Evolutionary conservation across 2,888 invertebrate genomes (phyloP).

Genomic region (Adelphocoris suturalis): DNA sequence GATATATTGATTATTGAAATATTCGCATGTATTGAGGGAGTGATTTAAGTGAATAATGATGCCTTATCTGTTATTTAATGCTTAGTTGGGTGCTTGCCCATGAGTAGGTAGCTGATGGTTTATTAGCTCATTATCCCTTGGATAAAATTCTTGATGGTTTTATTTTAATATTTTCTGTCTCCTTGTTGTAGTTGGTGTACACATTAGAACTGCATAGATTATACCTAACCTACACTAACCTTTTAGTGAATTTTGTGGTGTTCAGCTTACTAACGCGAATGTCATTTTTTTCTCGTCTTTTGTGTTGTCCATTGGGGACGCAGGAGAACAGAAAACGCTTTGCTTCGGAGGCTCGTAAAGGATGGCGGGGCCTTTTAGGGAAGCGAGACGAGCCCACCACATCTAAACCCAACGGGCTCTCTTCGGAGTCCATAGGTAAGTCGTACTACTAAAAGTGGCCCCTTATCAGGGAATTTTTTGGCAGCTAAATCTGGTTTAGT

Average conservation of each 20-base stretch:
- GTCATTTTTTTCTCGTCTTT: slow-evolving; percentile 39
- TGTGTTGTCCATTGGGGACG: slow-evolving; percentile 15
- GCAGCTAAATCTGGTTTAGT: too few species aligned
- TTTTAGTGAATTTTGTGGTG: slow-evolving; percentile 42
- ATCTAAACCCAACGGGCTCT: slow-evolving; percentile 73
- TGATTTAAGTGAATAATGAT: too few species aligned
- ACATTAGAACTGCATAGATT: neutral
- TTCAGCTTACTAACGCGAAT: slow-evolving; percentile 35
- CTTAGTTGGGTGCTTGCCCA: too few species aligned
- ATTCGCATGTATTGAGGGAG: too few species aligned
- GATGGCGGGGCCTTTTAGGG: slow-evolving; percentile 73
- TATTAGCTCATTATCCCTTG: too few species aligned
- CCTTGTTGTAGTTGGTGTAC: too few species aligned
- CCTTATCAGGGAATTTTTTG: neutral
- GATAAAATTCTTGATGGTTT: too few species aligned
- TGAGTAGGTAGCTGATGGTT: too few species aligned
- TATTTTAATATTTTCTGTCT: too few species aligned
- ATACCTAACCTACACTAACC: neutral
- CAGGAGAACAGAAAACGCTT: slow-evolving; percentile 74
- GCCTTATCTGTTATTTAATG: too few species aligned
- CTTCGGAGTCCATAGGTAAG: slow-evolving; percentile 73
- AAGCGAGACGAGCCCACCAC: slow-evolving; percentile 72
- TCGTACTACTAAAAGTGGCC: neutral
- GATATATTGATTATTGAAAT: too few species aligned
- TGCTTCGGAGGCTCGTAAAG: slow-evolving; percentile 74